These are phyloP conservation scores for Nephila pilipes DNA, from an alignment of 1,140 invertebrate genomes.

Conservation along the genomic window DNA sequence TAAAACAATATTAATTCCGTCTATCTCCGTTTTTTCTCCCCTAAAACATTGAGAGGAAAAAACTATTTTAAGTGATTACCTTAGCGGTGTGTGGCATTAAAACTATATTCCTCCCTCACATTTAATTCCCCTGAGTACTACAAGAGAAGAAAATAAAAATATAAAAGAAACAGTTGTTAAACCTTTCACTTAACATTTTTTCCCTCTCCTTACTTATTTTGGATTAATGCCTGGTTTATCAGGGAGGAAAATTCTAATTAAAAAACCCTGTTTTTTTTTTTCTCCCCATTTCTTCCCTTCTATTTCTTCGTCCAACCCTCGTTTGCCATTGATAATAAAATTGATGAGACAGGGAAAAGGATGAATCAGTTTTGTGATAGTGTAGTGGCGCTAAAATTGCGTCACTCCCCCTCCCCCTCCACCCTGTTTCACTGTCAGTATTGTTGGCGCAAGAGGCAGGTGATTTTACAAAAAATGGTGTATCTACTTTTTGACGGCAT, in stretches of 20 bases:
- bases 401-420: not conserved
- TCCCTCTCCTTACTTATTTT: not conserved
- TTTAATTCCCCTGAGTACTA: slow-evolving; percentile 21
- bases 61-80: not conserved
- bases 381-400: slow-evolving; percentile 22
- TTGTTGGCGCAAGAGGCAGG: slow-evolving; percentile 33
- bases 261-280: slow-evolving; percentile 8
- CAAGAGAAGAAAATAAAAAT: not conserved
- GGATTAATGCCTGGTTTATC: slow-evolving; percentile 50
- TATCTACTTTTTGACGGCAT: not conserved
- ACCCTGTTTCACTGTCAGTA: not conserved
- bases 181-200: slow-evolving; percentile 20
- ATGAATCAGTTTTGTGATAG: slow-evolving; percentile 26
- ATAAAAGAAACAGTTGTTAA: slow-evolving; percentile 22
- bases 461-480: slow-evolving; percentile 14
- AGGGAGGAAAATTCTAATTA: not conserved
- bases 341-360: slow-evolving; percentile 40
- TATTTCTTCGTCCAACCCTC: not conserved
- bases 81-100: not conserved
- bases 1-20: not conserved
- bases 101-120: not conserved
- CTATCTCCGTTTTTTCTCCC: not conserved
- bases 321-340: slow-evolving; percentile 55
- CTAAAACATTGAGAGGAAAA: not conserved
- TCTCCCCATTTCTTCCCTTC: not conserved